A percentile compares a stretch with the other conserved stretches of the same genome.
Evolutionary conservation across 2,113 vertebrate species (phyloP).

Genomic region (Bambusicola thoracicus): DNA sequence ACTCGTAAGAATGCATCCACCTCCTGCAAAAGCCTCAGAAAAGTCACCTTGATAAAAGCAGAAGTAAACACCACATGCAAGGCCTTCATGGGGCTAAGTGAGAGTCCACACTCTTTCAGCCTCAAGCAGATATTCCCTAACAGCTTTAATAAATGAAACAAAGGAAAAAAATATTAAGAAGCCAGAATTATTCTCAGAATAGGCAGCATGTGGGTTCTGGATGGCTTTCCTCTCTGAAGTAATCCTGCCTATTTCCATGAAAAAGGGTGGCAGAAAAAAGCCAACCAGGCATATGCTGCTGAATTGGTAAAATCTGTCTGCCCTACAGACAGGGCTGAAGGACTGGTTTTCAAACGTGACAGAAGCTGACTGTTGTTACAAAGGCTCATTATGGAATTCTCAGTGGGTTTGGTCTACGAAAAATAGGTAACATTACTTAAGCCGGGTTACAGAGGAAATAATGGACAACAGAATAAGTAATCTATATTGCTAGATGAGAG

Average conservation of each 20-base stretch:
- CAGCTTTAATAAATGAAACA: constrained; percentile 25
- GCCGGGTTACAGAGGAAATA: not conserved
- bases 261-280: not conserved
- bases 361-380: not conserved
- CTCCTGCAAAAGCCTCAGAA: constrained; percentile 17
- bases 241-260: not conserved
- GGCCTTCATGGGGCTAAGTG: constrained; percentile 21
- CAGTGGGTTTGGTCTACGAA: not conserved
- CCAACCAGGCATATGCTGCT: not conserved
- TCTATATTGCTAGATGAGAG: not conserved
- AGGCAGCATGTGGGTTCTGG: not conserved
- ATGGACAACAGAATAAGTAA: not conserved
- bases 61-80: constrained; percentile 3
- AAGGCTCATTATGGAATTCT: not conserved
- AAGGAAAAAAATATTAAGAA: not conserved
- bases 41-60: constrained; percentile 27
- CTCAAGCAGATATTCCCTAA: constrained; percentile 25
- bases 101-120: constrained; percentile 34
- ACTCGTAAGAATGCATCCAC: not conserved
- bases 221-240: not conserved
- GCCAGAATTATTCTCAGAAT: not conserved
- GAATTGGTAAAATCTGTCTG: not conserved
- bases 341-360: not conserved
- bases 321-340: not conserved
- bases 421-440: not conserved